Evolutionary conservation across 2,113 vertebrate genomes (phyloP).

Genomic region (Malurus melanocephalus): DNA sequence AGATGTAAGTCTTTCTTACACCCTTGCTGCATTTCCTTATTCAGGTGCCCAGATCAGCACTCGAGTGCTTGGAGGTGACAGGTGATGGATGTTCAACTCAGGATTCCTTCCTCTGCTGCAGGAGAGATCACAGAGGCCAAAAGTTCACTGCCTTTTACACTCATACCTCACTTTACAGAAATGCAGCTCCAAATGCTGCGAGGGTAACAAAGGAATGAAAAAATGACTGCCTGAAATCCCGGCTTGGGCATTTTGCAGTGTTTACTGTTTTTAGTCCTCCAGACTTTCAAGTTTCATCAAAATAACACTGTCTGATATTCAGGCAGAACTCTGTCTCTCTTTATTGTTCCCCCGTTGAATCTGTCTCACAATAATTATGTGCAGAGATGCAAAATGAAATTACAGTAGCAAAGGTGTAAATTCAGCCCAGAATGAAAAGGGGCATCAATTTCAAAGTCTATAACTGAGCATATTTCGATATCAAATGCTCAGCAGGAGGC

Average conservation of each 20-base stretch:
- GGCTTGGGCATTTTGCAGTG: neutral
- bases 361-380: constrained; percentile 30
- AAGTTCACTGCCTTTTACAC: neutral
- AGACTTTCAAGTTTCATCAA: constrained; percentile 3
- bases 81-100: neutral
- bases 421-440: constrained; percentile 40
- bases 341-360: constrained; percentile 16
- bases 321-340: neutral
- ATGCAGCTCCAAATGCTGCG: neutral
- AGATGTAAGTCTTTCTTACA: neutral
- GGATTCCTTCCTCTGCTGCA: neutral
- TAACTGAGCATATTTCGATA: constrained; percentile 32
- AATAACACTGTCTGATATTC: constrained; percentile 23
- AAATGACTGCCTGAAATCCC: neutral
- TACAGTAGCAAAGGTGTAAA: constrained; percentile 39
- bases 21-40: neutral
- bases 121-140: neutral
- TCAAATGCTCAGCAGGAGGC: constrained; percentile 44
- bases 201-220: neutral
- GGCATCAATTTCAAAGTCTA: constrained; percentile 44
- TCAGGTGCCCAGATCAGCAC: neutral
- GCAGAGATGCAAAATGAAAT: constrained; percentile 40
- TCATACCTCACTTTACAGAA: neutral
- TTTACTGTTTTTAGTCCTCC: neutral
- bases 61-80: neutral